Conservation (phyloP, 1,140 invertebrate species). For the Catajapyx aquilonaris region DNA sequence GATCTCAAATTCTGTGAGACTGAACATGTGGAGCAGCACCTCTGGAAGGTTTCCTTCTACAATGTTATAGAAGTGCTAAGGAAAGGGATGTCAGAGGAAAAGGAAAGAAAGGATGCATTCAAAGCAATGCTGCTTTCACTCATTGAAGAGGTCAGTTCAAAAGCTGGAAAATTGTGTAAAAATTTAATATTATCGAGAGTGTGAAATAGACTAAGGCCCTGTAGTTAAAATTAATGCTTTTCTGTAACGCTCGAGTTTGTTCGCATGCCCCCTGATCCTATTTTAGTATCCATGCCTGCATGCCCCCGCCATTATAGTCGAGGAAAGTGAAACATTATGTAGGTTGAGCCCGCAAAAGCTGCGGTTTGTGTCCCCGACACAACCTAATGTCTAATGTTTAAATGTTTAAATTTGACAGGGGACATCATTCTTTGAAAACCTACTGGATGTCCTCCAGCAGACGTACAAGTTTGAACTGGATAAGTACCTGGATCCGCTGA, state of each 20-base stretch:
- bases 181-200: no score
- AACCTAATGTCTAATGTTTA: no score
- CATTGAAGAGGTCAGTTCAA: slow-evolving; percentile 46
- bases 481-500: slow-evolving; percentile 25
- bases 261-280: no score
- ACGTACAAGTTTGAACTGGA: slow-evolving; percentile 51
- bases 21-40: slow-evolving; percentile 70
- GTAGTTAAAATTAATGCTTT: no score
- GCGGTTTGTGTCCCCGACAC: no score
- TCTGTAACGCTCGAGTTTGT: no score
- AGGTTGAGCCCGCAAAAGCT: no score
- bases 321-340: no score
- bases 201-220: no score
- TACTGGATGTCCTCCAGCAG: slow-evolving; percentile 48
- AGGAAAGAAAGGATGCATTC: slow-evolving; percentile 30
- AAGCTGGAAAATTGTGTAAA: no score
- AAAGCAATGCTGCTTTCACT: slow-evolving; percentile 44
- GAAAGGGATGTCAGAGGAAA: slow-evolving; percentile 28
- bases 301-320: no score
- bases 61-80: slow-evolving; percentile 68
- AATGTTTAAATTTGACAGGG: slow-evolving; percentile 30
- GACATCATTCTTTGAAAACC: slow-evolving; percentile 48
- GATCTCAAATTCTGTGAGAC: slow-evolving; percentile 73
- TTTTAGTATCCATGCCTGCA: no score
- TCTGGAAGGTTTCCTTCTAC: slow-evolving; percentile 84